Base-by-base conservation (phyloP, 2,113 vertebrate genomes). In the Morone saxatilis region DNA sequence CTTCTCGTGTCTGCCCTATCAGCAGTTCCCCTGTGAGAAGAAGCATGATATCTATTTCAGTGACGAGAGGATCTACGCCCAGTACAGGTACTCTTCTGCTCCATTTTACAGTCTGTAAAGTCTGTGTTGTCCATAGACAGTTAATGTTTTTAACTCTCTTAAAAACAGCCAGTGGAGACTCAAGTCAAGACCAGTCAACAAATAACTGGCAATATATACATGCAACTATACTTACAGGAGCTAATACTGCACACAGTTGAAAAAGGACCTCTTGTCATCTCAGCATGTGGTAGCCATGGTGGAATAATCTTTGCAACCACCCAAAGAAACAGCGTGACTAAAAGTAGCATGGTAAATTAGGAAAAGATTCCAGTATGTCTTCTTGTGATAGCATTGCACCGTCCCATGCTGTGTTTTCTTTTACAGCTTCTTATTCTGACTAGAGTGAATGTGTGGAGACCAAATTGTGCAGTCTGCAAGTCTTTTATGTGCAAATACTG, bases 31-130 rank as follows among this genome's bases (percentile, higher is more conserved):
- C 82, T 95, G 96, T 10, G 98, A 99, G 91, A 98, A 96, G 93
- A 97, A 96, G 54, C 95, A 97, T 0, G 97, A 97, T 88, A 98
- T 99, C 85, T 98, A 97, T 87, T 99, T 98, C 70, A 92, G 69
- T 1, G 96, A 99, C 6, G 96, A 93, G 4, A 96, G 93, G 43
- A 96, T 98, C 81, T 95, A 96, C 20, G 94, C 96, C 0, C 91
- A 98, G 74, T 99, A 97, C 94, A 98, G 96, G 98, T 99, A 91
- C 17, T 59, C 25, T 2, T 76, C 13, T 31, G 14, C 20, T 63
- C 17, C 1, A 10, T 19, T 56, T 8, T 48, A 14, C 8, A 2
- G n/a, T 69, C 0, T 38, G 60, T 25, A 31, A 7, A 40, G 36
- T 47, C 40, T 56, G 19, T 62, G 41, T 71, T 70, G 11, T 22